Evolutionary conservation across 2,797 vertebrate species (phyloP), one percentile per base, ranked within the genome.

Genomic region (Halcyon leucocephala): DNA sequence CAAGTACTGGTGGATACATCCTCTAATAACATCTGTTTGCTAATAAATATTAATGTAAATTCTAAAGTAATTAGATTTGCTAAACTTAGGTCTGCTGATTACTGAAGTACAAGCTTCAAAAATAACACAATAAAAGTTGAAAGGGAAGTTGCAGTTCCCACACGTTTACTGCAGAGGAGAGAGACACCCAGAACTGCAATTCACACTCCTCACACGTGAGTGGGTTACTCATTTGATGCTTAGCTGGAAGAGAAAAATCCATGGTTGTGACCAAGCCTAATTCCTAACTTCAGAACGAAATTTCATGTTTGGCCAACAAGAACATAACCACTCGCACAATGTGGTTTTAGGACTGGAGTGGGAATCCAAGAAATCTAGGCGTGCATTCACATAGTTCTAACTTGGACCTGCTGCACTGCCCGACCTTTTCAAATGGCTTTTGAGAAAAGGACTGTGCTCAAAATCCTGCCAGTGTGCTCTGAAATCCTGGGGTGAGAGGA

Each of bases 321-420:
- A 91, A 97, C 97, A 97, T 95, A 94, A 97, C 97, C 97, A 82
- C 96, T 96, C 74, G 39, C 86, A 95, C 62, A 55, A 31, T 64
- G 89, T 73, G 95, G 96, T 90, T 96, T 91, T 74, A 89, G 79
- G 91, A 80, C 69, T 67, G 82, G 58, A 77, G 51, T 3, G 90
- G 22, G 79, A 90, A 95, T 93, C 91, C 96, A 95, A 94, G 91
- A 84, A 95, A 96, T 90, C 79, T 71, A 78, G 90, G 91, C 92
- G 88, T 5, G 86, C 82, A 17, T 61, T 90, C 92, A 61, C 91
- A 76, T 1, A 7, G 39, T n/a, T 88, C 67, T 21, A 74, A 70
- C 81, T 62, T 7, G 44, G 74, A 65, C 64, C 90, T 82, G 89
- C 66, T 46, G 44, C 60, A 20, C 67, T 60, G 64, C 44, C n/a